Base-by-base conservation (phyloP, 2,113 vertebrate species). In the Reinhardtius hippoglossoides region DNA sequence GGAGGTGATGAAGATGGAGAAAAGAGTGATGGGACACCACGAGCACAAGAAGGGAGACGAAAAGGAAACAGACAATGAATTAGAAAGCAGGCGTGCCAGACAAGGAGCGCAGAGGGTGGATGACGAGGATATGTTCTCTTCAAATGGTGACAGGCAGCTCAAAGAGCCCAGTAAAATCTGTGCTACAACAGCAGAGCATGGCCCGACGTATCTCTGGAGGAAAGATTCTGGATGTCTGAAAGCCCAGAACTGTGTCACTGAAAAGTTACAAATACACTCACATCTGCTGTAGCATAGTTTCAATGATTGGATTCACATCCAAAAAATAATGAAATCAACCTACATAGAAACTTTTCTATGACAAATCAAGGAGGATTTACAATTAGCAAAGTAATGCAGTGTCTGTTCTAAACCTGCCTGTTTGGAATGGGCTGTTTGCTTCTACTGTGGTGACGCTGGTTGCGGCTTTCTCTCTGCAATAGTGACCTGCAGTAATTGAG, bases 101-200 rank as follows among this genome's bases (percentile, higher is more conserved):
- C n/a, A 75, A 31, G 50, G 74, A 78, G 78, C 24, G 52, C 52
- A 52, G 63, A 67, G 65, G 24, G 40, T n/a, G 57, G 75, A 75
- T 81, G 86, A 87, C 73, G 66, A 48, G 64, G 71, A 61, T 63
- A 63, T 16, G 10, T 35, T 57, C 58, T 63, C 76, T 71, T 78
- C 67, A 80, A 59, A 68, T 67, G 67, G 62, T 74, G 80, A 85
- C 73, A 82, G 85, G 71, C 83, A 67, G 78, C 76, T 81, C 76
- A 87, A 84, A 86, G 87, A 80, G 88, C 59, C 70, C 77, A 66
- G 50, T 79, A 70, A 83, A 54, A 85, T 67, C 57, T 73, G 64
- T 26, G 66, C 59, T 67, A 69, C 76, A 75, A 78, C 60, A 70
- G 61, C 60, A 52, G 67, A 73, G 58, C 26, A 35, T 14, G 54